Evolutionary conservation across 53 echinoderm and acorn worm genomes (phyloP), one percentile per base, ranked within the genome.

Genomic region (Temnopleurus reevesii): DNA sequence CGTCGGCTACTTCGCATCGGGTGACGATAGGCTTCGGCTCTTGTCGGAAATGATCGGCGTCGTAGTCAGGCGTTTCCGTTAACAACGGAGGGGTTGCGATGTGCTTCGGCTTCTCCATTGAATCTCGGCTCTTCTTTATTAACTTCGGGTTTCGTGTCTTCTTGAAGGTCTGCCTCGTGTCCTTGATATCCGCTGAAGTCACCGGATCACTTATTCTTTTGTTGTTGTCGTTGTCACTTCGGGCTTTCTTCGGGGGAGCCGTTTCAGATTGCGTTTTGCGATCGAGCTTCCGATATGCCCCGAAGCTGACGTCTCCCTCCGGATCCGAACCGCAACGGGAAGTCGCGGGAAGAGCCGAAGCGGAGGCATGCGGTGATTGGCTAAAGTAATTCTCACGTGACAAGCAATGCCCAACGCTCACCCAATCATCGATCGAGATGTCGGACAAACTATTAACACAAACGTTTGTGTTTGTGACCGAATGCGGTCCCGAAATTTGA

Each of bases 121-220:
- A 51, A 13, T 12, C 35, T 19, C 38, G n/a, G 21, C 88, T 87
- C 1, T 55, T 47, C 71, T 87, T 87, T 2, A 87, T 87, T 13
- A 87, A 53, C 53, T 66, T 87, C 27, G 29, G 51, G 53, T 87
- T 71, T 9, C 8, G 1, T 12, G 88, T 87, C 47, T 87, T 87
- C 71, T 87, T 85, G 30, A 44, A 85, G 41, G 44, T 43, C 33
- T 31, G 33, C 24, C 51, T 30, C 5, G 76, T 4, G 6, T 12
- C 10, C 49, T 3, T 34, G 64, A 17, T 34, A 47, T 47, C 80
- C 0, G n/a, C 41, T 2, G 71, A 23, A 9, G n/a, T n/a, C 41
- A 79, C 29, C 26, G 4, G 4, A 1, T 30, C 0, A 28, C n/a
- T 1, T 21, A 13, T 35, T 13, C 79, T 27, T 47, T 28, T 19